These are phyloP conservation scores for Tricholauxania praeusta DNA, from an alignment of 2,888 invertebrate species.

Conservation along the genomic window DNA sequence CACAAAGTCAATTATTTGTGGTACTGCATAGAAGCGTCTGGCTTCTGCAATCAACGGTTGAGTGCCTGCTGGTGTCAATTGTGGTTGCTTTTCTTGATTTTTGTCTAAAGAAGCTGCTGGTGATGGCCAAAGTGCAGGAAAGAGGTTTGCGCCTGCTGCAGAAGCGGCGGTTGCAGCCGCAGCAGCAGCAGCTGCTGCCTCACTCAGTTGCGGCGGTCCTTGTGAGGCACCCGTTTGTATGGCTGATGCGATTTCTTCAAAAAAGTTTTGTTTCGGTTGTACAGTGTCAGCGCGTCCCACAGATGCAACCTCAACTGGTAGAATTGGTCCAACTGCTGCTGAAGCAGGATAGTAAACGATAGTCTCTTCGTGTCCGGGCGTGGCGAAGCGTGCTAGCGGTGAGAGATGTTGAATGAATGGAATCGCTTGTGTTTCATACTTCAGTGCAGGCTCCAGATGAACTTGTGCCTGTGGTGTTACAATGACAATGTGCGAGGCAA, in stretches of 20 bases:
- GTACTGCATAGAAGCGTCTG: slow-evolving; percentile 56
- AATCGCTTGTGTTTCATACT: slow-evolving; percentile 46
- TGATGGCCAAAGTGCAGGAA: slow-evolving; percentile 52
- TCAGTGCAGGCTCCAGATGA: slow-evolving; percentile 62
- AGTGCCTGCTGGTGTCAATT: slow-evolving; percentile 53
- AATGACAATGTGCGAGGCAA: slow-evolving; percentile 62
- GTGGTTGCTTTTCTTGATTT: slow-evolving; percentile 32
- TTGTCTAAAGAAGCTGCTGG: slow-evolving; percentile 45
- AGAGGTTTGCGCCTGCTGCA: slow-evolving; percentile 45
- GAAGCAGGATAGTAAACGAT: slow-evolving; percentile 63
- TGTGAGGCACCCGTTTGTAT: slow-evolving; percentile 49
- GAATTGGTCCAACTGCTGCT: slow-evolving; percentile 48
- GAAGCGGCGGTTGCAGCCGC: slow-evolving; percentile 53
- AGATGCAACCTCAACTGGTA: slow-evolving; percentile 50
- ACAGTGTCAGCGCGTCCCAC: slow-evolving; percentile 48
- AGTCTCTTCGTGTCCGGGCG: slow-evolving; percentile 61
- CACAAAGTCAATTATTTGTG: slow-evolving; percentile 61
- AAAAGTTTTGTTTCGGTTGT: slow-evolving; percentile 52
- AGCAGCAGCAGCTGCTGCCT: slow-evolving; percentile 52
- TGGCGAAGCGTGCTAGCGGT: slow-evolving; percentile 61
- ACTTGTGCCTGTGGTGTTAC: slow-evolving; percentile 66
- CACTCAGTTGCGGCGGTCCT: slow-evolving; percentile 53
- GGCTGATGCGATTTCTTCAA: slow-evolving; percentile 52
- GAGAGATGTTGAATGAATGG: slow-evolving; percentile 60
- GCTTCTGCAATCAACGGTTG: slow-evolving; percentile 56